Base-by-base conservation (phyloP, 1,140 invertebrate genomes). In the Drosophila quadrilineata region DNA sequence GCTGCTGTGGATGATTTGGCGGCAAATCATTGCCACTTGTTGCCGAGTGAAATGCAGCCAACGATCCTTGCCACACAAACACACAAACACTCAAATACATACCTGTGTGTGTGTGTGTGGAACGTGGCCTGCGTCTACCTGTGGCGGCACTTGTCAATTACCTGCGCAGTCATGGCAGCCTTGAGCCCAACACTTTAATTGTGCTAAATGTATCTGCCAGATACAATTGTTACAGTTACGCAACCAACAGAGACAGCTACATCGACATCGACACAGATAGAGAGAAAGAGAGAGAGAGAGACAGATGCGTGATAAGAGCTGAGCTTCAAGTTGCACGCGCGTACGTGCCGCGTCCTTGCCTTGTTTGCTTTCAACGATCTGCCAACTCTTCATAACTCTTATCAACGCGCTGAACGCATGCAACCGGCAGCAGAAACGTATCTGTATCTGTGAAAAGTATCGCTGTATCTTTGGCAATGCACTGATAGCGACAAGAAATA, bases 201-300 rank as follows among this genome's bases (percentile, higher is more conserved):
- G 40, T 43, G 26, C 58, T 17, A 40, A 54, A 33, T 8, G 64
- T 63, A 73, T 57, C 54, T 48, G 43, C 6, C 43, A 67, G 63
- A 77, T 71, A 77, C 69, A 57, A 45, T 53, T 63, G 45, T 74
- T 77, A 71, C 69, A 79, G 75, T 79, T 79, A 79, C 66, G 16
- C 46, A 49, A 10, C 10, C 26, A n/a, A 28, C 14, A 35, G 3
- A 26, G 38, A 48, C 26, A 35, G 46, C 3, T 14, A 5, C 17
- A 8, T 19, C 8, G 22, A 46, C n/a, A n/a, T n/a, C n/a, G 33
- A 36, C 29, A 17, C 24, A 6, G 6, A 28, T 10, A 12, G 33
- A 24, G 21, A 33, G 40, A 14, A 5, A 28, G 65, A 24, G 45
- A 8, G 29, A 33, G 50, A 43, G 35, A 12, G 21, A 36, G 52